Base-by-base conservation (phyloP, 2,888 invertebrate genomes). In the Melinopterus prodromus region DNA sequence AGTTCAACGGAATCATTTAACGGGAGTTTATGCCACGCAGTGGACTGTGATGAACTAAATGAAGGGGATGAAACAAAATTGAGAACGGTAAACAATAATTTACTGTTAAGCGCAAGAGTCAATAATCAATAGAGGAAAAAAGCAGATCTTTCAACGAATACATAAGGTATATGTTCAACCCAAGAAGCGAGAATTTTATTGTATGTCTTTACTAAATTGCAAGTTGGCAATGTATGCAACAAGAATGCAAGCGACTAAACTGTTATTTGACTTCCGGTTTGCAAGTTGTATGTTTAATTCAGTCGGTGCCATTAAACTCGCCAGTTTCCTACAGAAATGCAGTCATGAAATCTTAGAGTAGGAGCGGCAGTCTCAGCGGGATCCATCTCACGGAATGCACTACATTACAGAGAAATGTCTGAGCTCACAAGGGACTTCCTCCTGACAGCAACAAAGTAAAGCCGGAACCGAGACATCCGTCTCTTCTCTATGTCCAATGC, bases 331-430 rank as follows among this genome's bases (percentile, higher is more conserved):
- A 2, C 12, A 53, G 53, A 53, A 53, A 53, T 53, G 53, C 53
- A 53, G 53, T 53, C 53, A 53, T 53, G 53, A 53, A 53, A 53
- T 53, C 53, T 53, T 53, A 53, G 53, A 53, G 53, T 53, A 53
- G 7, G 53, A 12, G 53, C 2, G 53, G 12, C 53, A 9, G 53
- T 53, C 53, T 53, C 53, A 53, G 5, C 53, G 53, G 53, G 53
- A 53, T 53, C 53, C 53, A 12, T 53, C 53, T 53, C 53, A 53
- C 9, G 53, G 53, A 53, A 53, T 53, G 53, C 53, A 53, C 53
- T 53, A 53, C 53, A 53, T 53, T 53, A 53, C 53, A 9, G 53
- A 7, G 53, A 53, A 53, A 53, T 53, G 53, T 53, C 53, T 53
- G 53, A 53, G 53, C 53, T 53, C 53, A 6, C 53, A 2, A 9